These are phyloP conservation scores for Aradophagus sp. DNA, from an alignment of 1,140 invertebrate species.

Conservation along the genomic window DNA sequence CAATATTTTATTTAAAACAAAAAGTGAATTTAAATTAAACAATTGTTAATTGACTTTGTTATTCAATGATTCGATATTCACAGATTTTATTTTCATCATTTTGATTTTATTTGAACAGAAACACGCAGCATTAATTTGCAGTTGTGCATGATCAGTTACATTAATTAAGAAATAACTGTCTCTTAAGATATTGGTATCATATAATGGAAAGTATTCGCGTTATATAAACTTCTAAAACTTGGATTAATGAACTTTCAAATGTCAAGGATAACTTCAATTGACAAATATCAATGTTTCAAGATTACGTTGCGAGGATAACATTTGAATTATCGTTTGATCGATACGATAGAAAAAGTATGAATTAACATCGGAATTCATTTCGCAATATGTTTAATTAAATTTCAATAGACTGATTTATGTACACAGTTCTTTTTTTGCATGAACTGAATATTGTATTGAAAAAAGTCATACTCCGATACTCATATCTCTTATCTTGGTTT, in stretches of 20 bases:
- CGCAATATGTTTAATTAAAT: conserved; percentile 4
- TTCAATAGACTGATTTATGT: neutral
- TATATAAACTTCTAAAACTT: conserved; percentile 15
- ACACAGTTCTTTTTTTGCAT: neutral
- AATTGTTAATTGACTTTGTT: too few species aligned
- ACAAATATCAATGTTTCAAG: conserved; percentile 8
- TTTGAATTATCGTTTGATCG: neutral
- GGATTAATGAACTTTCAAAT: conserved; percentile 39
- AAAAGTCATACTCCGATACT: too few species aligned
- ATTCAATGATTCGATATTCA: too few species aligned
- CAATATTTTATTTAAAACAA: too few species aligned
- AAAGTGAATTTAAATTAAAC: too few species aligned
- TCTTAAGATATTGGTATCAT: conserved; percentile 1
- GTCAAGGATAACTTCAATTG: conserved; percentile 21
- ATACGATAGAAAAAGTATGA: neutral
- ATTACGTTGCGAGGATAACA: conserved; percentile 2
- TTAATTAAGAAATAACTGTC: too few species aligned
- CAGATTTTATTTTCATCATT: too few species aligned
- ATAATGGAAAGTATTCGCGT: conserved; percentile 9
- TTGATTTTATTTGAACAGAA: too few species aligned
- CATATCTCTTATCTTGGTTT: too few species aligned
- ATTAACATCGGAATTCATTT: conserved; percentile 8
- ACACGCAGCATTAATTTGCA: too few species aligned
- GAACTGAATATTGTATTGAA: too few species aligned
- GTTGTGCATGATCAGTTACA: too few species aligned